Evolutionary conservation across 1,140 invertebrate genomes (phyloP).

Genomic region (Nasonia longicornis): DNA sequence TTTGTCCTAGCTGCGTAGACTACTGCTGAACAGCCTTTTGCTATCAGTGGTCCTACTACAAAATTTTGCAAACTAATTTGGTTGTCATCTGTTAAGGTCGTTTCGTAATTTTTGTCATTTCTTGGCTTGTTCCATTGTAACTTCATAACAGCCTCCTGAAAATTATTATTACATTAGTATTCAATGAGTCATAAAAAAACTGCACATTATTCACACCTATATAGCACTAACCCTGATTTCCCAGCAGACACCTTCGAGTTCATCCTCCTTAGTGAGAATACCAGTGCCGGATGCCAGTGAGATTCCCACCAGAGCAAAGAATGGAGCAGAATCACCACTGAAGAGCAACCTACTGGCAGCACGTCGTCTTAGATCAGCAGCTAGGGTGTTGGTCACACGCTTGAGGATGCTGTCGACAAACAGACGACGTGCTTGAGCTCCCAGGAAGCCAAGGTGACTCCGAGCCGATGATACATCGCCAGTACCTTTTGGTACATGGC

Average conservation of each 20-base stretch:
- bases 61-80: conserved; percentile 73
- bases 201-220: conserved; percentile 16
- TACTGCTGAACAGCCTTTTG: conserved; percentile 86
- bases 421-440: conserved; percentile 73
- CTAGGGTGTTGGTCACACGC: conserved; percentile 76
- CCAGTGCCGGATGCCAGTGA: conserved; percentile 80
- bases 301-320: conserved; percentile 82
- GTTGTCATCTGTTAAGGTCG: conserved; percentile 57
- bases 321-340: conserved; percentile 79
- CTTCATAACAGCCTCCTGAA: conserved; percentile 74
- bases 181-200: neutral
- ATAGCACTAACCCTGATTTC: conserved; percentile 77
- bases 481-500: conserved; percentile 59
- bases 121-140: conserved; percentile 71
- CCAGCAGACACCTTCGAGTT: conserved; percentile 82
- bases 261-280: conserved; percentile 83
- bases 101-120: conserved; percentile 70
- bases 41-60: conserved; percentile 78
- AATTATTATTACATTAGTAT: neutral
- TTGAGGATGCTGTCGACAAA: conserved; percentile 79
- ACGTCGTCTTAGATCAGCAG: conserved; percentile 73
- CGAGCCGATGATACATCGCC: conserved; percentile 52
- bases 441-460: conserved; percentile 69
- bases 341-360: conserved; percentile 75
- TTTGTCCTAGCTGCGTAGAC: conserved; percentile 80